Percentiles rank a stretch among this genome's conserved stretches.
These are phyloP conservation scores for Aquatica leii DNA, from an alignment of 2,888 invertebrate species.

Conservation along the genomic window DNA sequence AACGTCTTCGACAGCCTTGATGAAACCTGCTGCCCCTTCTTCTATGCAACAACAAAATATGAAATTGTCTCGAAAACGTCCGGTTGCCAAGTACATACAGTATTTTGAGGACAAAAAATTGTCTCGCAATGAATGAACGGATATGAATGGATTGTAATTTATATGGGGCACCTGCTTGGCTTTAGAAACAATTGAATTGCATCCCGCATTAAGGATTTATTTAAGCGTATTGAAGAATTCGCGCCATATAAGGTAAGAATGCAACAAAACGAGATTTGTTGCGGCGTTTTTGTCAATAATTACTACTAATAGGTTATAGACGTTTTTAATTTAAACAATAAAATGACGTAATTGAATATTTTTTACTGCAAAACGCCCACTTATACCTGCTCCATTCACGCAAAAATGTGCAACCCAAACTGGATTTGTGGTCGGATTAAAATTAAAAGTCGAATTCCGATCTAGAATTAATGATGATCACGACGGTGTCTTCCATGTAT, in stretches of 20 bases:
- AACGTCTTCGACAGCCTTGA: conserved; percentile 38
- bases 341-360: too few species aligned
- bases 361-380: too few species aligned
- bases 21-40: not conserved
- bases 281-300: too few species aligned
- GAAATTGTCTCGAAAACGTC: conserved; percentile 11
- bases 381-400: too few species aligned
- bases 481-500: too few species aligned
- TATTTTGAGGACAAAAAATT: conserved; percentile 28
- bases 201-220: conserved; percentile 37
- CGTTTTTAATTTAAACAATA: too few species aligned
- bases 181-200: conserved; percentile 46
- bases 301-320: too few species aligned
- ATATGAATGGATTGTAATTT: conserved; percentile 45
- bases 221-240: conserved; percentile 31
- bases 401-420: too few species aligned
- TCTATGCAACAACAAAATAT: not conserved
- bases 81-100: conserved; percentile 20
- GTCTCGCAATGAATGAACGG: conserved; percentile 39
- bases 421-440: too few species aligned
- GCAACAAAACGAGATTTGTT: too few species aligned
- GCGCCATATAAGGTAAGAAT: conserved; percentile 37
- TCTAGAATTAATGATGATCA: too few species aligned
- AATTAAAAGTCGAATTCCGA: too few species aligned
- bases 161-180: conserved; percentile 42